Evolutionary conservation across 2,888 invertebrate species (phyloP), one percentile per base, ranked within the genome.

Genomic region (Plebejus anna): DNA sequence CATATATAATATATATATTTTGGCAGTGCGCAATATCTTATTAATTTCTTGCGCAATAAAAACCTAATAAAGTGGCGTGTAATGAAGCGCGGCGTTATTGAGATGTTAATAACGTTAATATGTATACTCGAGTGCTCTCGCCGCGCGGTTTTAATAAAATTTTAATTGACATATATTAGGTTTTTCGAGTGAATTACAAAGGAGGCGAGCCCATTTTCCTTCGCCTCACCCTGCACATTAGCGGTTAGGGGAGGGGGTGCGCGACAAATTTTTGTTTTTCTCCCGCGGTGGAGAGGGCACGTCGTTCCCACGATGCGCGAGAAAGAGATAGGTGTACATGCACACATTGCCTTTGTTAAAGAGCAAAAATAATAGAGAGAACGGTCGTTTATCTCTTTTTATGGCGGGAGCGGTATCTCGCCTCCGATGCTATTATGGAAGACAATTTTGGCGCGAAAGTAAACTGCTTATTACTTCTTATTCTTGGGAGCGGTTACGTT

Each of bases 371-470:
- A 93, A 94, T 94, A 94, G 94, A 94, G 92, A 90, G 88, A 89
- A 87, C 86, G 92, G 92, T 93, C 93, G 94, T 94, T 94, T 93
- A 94, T 94, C 91, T 93, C 93, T 92, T 91, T 94, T 94, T 94
- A 94, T 91, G 92, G 90, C 91, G 89, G 86, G 86, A 84, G 83
- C 90, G 91, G 92, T 94, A 94, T 94, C 93, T 92, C 86, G 85
- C 87, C 88, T 87, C 86, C 90, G 88, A 86, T 89, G 93, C 91
- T 92, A 92, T 94, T 91, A 93, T 93, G 91, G 91, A 86, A 89
- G 92, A 93, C 94, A 92, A 93, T 94, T 94, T 93, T 92, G 92
- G 92, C 92, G 92, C 91, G 90, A 93, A 94, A 92, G 92, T 93
- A 92, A 92, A 93, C 92, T 92, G 93, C 92, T 94, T 93, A 94